Conservation (phyloP, 2,113 vertebrate genomes). For the Eudorcas thomsonii region DNA sequence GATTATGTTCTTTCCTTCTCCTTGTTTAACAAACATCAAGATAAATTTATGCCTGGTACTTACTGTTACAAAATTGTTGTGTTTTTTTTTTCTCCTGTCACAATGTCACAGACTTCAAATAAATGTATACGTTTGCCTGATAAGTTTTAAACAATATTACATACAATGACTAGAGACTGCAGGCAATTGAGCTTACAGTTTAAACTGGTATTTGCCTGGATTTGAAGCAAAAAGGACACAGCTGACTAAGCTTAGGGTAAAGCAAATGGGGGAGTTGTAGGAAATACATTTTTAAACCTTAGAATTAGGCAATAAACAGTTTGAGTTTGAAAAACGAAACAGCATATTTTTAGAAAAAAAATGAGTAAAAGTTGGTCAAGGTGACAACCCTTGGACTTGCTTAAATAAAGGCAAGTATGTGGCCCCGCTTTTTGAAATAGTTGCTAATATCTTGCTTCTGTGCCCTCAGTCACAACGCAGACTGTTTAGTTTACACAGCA, state of each 20-base stretch:
- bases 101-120: constrained; percentile 35
- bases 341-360: constrained; percentile 19
- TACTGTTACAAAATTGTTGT: neutral
- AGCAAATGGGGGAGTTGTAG: constrained; percentile 25
- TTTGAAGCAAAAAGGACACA: neutral
- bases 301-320: neutral
- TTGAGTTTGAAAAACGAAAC: constrained; percentile 3
- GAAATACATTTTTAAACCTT: constrained; percentile 19
- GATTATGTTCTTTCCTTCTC: neutral
- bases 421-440: constrained; percentile 29
- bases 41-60: constrained; percentile 35
- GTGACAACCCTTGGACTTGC: constrained; percentile 31
- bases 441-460: constrained; percentile 62
- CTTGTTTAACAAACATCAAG: neutral
- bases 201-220: neutral
- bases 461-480: constrained; percentile 37
- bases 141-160: neutral
- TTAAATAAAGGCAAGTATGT: constrained; percentile 58
- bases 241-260: neutral
- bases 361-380: constrained; percentile 49
- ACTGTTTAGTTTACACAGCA: constrained; percentile 44
- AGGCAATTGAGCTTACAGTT: neutral
- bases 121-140: constrained; percentile 15
- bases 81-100: neutral
- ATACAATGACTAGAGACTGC: neutral